Conservation (phyloP, 2,797 vertebrate species). For the Cercopithecus diana region DNA sequence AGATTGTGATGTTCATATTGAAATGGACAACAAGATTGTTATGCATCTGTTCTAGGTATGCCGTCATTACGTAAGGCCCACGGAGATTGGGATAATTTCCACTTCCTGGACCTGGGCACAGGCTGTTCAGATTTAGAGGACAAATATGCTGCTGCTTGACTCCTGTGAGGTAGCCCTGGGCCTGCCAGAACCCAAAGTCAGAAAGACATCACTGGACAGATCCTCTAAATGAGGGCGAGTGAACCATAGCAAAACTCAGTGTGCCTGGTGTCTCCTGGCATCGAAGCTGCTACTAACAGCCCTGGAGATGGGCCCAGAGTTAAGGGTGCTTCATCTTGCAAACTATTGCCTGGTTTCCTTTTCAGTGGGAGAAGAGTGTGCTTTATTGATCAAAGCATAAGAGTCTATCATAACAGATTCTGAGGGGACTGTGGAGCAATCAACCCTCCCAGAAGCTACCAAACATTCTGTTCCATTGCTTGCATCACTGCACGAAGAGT, state of each 20-base stretch:
- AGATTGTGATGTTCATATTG: not conserved
- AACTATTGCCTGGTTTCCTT: conserved; percentile 10
- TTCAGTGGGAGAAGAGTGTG: conserved; percentile 11
- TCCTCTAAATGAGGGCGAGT: not conserved
- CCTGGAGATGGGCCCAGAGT: not conserved
- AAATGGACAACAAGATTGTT: not conserved
- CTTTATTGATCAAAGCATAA: conserved; percentile 43
- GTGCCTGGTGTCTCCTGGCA: not conserved
- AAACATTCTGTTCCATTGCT: not conserved
- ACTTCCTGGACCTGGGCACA: not conserved
- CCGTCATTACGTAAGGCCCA: not conserved
- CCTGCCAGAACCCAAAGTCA: not conserved
- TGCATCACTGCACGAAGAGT: not conserved
- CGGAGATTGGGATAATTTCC: not conserved
- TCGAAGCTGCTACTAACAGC: not conserved
- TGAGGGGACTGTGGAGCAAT: not conserved
- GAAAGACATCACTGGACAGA: not conserved
- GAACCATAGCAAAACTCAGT: not conserved
- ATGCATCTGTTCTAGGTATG: not conserved
- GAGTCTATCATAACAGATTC: conserved; percentile 8
- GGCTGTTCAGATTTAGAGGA: not conserved
- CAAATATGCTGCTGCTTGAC: not conserved
- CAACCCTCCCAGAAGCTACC: not conserved
- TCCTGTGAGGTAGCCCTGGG: not conserved
- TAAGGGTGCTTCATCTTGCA: conserved; percentile 8